A percentile compares a stretch with the other conserved stretches of the same genome.
These are phyloP conservation scores for Oryzias woworae DNA, from an alignment of 2,113 vertebrate species.

Conservation along the genomic window DNA sequence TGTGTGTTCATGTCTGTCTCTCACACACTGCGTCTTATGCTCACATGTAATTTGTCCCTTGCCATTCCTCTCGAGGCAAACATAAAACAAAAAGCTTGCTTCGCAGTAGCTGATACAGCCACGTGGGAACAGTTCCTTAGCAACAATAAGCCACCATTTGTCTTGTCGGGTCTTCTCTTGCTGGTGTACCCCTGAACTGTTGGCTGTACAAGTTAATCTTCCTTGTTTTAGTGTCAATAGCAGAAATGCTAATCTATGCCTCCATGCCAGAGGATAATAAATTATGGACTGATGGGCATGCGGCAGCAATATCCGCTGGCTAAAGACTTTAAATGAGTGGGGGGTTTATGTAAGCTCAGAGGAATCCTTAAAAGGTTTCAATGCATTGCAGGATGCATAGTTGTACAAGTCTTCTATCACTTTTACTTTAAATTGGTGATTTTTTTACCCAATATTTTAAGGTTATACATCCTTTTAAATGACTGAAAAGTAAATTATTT, in stretches of 20 bases:
- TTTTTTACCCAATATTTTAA: neutral
- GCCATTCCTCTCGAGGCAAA: slow-evolving; percentile 40
- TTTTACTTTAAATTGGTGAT: too few species aligned
- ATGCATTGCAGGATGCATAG: too few species aligned
- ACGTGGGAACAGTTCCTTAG: slow-evolving; percentile 63
- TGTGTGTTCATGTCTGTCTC: slow-evolving; percentile 23
- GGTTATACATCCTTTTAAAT: neutral
- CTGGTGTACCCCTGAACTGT: slow-evolving; percentile 15
- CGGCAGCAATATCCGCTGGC: slow-evolving; percentile 23
- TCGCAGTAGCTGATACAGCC: slow-evolving; percentile 34
- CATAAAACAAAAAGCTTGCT: slow-evolving; percentile 21
- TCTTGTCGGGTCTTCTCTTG: slow-evolving; percentile 42
- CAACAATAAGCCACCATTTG: slow-evolving; percentile 64
- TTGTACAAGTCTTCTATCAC: too few species aligned
- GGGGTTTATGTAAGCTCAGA: slow-evolving; percentile 22
- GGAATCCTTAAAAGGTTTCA: neutral
- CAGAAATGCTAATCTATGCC: slow-evolving; percentile 55
- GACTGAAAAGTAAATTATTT: too few species aligned
- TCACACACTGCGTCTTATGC: slow-evolving; percentile 13
- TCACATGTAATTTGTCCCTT: slow-evolving; percentile 42
- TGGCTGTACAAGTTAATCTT: slow-evolving; percentile 57
- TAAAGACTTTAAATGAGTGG: slow-evolving; percentile 43
- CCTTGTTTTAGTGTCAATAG: slow-evolving; percentile 41
- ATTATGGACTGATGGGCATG: slow-evolving; percentile 44
- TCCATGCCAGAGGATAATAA: slow-evolving; percentile 40